Evolutionary conservation across 2,797 vertebrate species (phyloP), one percentile per base, ranked within the genome.

Genomic region (Cryptoprocta ferox): DNA sequence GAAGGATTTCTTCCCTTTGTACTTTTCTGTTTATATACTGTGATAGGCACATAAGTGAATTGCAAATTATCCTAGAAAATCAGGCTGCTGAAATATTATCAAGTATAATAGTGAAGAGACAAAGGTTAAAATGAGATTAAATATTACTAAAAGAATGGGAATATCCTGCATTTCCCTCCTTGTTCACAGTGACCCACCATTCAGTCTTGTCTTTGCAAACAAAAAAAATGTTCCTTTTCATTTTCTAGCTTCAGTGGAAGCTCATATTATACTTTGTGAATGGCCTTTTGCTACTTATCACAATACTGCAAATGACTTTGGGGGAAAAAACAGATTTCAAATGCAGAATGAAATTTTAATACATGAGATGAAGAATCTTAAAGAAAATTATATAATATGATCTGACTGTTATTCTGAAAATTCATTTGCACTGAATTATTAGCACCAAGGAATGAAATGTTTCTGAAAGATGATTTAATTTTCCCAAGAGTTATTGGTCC

Each of bases 391-490:
- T 91, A 91, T 94, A 98, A 98, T 96, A 94, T 70, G 75, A 90
- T 98, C 96, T 96, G 87, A 85, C 96, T 98, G 92, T 98, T 95
- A 96, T 89, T 96, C 95, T 95, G 96, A 97, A 98, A 98, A 98
- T 98, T 97, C 89, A 98, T 98, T 98, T 98, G 90, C 96, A 98
- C 83, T 98, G 97, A 98, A 98, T 98, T 98, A 98, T 98, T 98
- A 99, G 96, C 95, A 97, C 97, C 95, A 97, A 96, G 53, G 92
- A 98, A 98, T 97, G 97, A 98, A 98, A 98, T 98, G 94, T 97
- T 98, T 98, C 97, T 98, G 98, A 98, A 98, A 97, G 96, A 98
- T 98, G n/a, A 98, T 98, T 98, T 98, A 98, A 98, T 98, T 98
- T 98, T 96, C 94, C 66, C 56, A 59, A 97, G 95, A 98, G 94